Evolutionary conservation across 2,113 vertebrate genomes (phyloP).

Genomic region (Sorex fumeus): DNA sequence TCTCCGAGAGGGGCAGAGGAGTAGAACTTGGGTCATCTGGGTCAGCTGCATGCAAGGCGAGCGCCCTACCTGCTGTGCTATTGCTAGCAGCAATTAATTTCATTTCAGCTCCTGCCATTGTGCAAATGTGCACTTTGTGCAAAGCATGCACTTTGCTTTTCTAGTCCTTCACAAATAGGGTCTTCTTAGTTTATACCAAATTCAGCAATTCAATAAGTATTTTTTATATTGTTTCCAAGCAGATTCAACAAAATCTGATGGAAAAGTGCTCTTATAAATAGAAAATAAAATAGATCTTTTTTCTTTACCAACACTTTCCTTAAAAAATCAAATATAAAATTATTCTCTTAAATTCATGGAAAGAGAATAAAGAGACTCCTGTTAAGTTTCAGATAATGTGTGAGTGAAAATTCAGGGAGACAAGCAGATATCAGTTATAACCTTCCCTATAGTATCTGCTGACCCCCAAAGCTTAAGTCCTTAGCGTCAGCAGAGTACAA

Average conservation of each 20-base stretch:
- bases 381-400: not conserved
- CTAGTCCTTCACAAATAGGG: too few species aligned
- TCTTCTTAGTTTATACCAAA: not conserved
- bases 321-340: constrained; percentile 43
- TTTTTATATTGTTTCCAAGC: not conserved
- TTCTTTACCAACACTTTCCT: not conserved
- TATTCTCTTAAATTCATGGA: not conserved
- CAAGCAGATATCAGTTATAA: not conserved
- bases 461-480: not conserved
- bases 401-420: not conserved
- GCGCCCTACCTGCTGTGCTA: too few species aligned
- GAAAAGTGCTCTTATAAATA: not conserved
- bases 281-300: not conserved
- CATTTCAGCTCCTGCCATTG: not conserved
- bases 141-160: too few species aligned
- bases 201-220: not conserved
- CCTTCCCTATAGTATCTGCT: not conserved
- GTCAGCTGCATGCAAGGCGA: too few species aligned
- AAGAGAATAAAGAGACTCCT: constrained; percentile 12
- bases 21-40: too few species aligned
- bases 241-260: not conserved
- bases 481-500: not conserved
- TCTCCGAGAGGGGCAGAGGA: too few species aligned
- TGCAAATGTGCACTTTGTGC: not conserved
- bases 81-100: not conserved